A percentile compares a stretch with the other conserved stretches of the same genome.
Evolutionary conservation across 1,140 invertebrate species (phyloP).

Genomic region (Drosophila sechellia): DNA sequence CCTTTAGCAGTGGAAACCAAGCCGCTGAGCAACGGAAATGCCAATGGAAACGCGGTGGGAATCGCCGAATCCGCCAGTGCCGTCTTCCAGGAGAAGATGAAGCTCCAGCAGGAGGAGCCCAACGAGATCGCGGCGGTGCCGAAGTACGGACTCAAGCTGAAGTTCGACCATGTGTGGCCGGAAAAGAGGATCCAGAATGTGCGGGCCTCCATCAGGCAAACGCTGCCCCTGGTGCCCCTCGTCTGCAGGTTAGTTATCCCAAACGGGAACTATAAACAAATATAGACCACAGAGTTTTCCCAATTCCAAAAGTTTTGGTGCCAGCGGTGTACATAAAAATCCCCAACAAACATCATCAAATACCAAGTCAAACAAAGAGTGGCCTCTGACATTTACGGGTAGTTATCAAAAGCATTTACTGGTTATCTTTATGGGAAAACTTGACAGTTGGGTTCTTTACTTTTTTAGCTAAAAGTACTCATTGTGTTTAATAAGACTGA

Average conservation of each 20-base stretch:
- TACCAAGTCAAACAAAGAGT: background rate
- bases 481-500: too few species aligned
- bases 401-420: too few species aligned
- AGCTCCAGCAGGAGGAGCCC: conserved; percentile 53
- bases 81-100: conserved; percentile 68
- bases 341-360: background rate
- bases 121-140: conserved; percentile 84
- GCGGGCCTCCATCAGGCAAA: conserved; percentile 87
- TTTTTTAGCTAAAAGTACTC: too few species aligned
- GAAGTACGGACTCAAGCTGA: conserved; percentile 89
- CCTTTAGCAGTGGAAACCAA: conserved; percentile 22
- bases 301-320: background rate
- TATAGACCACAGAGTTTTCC: background rate
- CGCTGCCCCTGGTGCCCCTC: conserved; percentile 80
- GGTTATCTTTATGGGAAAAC: too few species aligned
- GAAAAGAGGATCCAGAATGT: conserved; percentile 90
- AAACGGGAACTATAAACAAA: background rate
- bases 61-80: conserved; percentile 72
- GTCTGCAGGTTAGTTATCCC: conserved; percentile 72
- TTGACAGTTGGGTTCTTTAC: too few species aligned
- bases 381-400: too few species aligned
- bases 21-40: conserved; percentile 39
- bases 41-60: conserved; percentile 33
- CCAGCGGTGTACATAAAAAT: background rate
- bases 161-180: conserved; percentile 90